Conservation (phyloP, 2,797 vertebrate species). For the Diceros bicornis region DNA sequence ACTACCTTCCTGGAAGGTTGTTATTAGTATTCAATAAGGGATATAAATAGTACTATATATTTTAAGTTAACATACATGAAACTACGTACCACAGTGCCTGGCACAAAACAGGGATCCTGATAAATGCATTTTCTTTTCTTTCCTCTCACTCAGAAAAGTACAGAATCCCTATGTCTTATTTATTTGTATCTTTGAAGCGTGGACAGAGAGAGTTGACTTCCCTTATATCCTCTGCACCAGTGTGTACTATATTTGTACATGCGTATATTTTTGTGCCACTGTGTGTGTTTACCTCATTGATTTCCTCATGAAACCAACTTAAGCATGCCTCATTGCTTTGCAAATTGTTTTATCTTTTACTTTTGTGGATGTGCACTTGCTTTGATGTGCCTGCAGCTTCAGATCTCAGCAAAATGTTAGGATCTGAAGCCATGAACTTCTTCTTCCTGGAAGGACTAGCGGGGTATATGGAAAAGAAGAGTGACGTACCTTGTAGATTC, state of each 20-base stretch:
- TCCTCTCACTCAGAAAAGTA: background rate
- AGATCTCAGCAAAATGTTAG: background rate
- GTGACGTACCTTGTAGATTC: background rate
- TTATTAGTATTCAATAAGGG: background rate
- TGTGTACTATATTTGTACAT: background rate
- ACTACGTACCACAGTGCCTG: background rate
- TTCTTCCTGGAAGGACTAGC: background rate
- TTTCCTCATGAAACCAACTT: background rate
- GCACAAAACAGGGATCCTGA: conserved; percentile 1
- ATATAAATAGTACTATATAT: background rate
- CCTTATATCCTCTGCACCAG: background rate
- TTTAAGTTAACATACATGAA: background rate
- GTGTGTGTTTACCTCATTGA: background rate
- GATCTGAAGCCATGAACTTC: background rate
- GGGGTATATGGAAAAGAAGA: background rate
- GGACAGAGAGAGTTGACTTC: background rate
- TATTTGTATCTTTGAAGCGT: background rate
- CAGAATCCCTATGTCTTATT: background rate
- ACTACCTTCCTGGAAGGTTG: background rate
- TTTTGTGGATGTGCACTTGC: background rate
- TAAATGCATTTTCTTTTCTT: background rate
- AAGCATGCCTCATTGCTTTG: background rate
- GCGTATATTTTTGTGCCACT: background rate
- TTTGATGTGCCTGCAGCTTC: background rate
- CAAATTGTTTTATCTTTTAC: conserved; percentile 24